phyloP scores from a whole-genome alignment of 2,888 invertebrate genomes.

The Melanophora roralis region DNA sequence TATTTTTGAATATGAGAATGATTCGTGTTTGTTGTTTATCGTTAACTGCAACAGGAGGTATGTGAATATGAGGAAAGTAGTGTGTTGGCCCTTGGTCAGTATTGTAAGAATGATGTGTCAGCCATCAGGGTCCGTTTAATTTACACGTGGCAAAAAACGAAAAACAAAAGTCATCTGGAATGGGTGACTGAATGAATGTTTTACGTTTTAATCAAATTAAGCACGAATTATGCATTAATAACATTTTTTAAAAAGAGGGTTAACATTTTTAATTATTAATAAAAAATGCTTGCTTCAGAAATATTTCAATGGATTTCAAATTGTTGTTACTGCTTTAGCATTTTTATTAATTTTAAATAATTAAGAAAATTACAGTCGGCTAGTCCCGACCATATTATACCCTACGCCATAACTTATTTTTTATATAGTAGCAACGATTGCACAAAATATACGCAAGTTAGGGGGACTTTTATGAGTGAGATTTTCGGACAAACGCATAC shows the following conservation, averaged over 20 bases:
- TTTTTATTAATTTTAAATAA: no score
- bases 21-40: not conserved
- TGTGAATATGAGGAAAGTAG: not conserved
- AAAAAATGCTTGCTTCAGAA: no score
- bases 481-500: no score
- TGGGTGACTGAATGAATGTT: not conserved
- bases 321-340: no score
- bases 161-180: not conserved
- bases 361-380: no score
- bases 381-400: no score
- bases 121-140: not conserved
- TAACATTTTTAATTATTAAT: not conserved
- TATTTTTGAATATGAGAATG: not conserved
- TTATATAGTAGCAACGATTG: no score
- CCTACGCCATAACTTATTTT: no score
- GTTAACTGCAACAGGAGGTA: not conserved
- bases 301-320: no score
- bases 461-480: no score
- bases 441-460: no score
- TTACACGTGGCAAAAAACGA: slow-evolving; percentile 2
- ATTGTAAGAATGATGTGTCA: not conserved
- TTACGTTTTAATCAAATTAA: not conserved
- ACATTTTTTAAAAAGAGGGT: not conserved
- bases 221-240: not conserved
- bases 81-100: not conserved